Evolutionary conservation across 2,113 vertebrate species (phyloP).

Genomic region (Noturus placidus): DNA sequence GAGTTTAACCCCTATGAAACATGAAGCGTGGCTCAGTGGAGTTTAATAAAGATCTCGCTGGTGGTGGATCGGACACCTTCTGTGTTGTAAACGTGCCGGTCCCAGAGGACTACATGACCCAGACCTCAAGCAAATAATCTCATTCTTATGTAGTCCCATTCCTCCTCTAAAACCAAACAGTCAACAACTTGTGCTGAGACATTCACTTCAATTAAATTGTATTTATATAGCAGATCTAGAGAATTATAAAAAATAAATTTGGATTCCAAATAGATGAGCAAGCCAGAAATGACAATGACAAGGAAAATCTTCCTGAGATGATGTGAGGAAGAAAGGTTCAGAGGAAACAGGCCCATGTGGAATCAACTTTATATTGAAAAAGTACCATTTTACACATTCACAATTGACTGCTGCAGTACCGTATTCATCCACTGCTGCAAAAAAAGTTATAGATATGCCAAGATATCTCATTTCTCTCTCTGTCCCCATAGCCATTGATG

Average conservation of each 20-base stretch:
- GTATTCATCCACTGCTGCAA: background rate
- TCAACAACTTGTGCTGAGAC: background rate
- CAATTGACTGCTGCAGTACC: background rate
- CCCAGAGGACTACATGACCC: conserved; percentile 29
- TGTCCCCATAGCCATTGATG: background rate
- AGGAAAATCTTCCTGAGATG: background rate
- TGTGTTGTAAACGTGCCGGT: background rate
- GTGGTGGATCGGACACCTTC: conserved; percentile 30
- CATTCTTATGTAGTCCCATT: conserved; percentile 47
- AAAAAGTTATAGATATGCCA: background rate
- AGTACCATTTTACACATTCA: background rate
- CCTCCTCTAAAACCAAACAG: conserved; percentile 34
- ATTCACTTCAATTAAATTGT: background rate
- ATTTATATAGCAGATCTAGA: background rate
- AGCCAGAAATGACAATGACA: background rate
- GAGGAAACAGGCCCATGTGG: background rate
- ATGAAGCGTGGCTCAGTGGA: conserved; percentile 33
- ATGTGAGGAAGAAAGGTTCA: background rate
- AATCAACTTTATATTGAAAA: background rate
- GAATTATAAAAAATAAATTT: background rate
- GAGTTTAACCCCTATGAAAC: conserved; percentile 40
- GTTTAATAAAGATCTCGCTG: conserved; percentile 34
- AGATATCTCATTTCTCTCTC: background rate
- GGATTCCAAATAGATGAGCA: background rate
- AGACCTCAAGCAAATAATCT: conserved; percentile 38